phyloP scores from a whole-genome alignment of 1,140 invertebrate genomes.

The Conopomorpha cramerella region DNA sequence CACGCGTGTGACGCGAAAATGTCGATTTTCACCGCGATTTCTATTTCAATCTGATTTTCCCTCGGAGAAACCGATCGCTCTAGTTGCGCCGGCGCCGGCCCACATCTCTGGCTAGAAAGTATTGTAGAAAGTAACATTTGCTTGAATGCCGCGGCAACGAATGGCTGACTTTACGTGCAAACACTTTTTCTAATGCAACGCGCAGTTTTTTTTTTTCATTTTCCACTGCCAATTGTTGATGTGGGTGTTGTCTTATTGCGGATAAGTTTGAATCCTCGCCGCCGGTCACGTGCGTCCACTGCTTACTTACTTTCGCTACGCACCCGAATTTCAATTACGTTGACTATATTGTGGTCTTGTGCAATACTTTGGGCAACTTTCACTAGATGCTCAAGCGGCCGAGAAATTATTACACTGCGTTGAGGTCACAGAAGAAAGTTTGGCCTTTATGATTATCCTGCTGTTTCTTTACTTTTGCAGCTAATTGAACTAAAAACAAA shows the following conservation, averaged over 20 bases:
- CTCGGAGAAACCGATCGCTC: constrained; percentile 55
- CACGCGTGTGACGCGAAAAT: constrained; percentile 51
- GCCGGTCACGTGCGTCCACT: not conserved
- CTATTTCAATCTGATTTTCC: constrained; percentile 58
- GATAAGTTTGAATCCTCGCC: too few relatives aligned
- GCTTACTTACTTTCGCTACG: constrained; percentile 40
- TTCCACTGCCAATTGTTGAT: too few relatives aligned
- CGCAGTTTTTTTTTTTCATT: too few relatives aligned
- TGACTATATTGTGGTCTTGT: constrained; percentile 34
- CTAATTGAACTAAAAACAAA: too few relatives aligned
- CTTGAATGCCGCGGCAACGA: constrained; percentile 34
- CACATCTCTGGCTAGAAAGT: constrained; percentile 59
- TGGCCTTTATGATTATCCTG: too few relatives aligned
- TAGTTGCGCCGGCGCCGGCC: constrained; percentile 47
- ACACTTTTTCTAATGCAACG: constrained; percentile 27
- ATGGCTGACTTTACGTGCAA: constrained; percentile 34
- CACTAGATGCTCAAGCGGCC: constrained; percentile 49
- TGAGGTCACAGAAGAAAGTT: constrained; percentile 49
- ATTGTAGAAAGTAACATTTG: constrained; percentile 59
- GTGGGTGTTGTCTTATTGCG: too few relatives aligned
- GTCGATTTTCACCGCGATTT: constrained; percentile 53
- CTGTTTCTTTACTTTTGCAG: too few relatives aligned
- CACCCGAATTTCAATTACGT: constrained; percentile 52
- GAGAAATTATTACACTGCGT: constrained; percentile 46
- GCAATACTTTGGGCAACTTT: constrained; percentile 56